phyloP scores from a whole-genome alignment of 2,888 invertebrate species.

The Cephus runcator region DNA sequence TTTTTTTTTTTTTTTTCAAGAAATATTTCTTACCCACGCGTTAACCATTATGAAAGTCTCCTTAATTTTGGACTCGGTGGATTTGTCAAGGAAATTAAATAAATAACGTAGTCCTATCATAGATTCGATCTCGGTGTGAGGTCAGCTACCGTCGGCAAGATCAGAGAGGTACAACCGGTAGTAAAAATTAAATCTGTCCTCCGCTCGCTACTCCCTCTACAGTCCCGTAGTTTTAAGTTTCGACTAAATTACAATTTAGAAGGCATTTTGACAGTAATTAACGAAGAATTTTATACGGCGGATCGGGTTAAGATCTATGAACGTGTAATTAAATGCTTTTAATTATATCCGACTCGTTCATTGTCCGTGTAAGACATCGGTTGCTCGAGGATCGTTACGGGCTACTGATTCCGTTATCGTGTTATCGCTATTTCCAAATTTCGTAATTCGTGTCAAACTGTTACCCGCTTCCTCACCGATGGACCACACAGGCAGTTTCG shows the following conservation, averaged over 20 bases:
- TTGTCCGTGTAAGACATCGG: conserved; percentile 4
- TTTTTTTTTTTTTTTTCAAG: not conserved
- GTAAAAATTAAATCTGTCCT: conserved; percentile 25
- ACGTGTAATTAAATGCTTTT: conserved; percentile 43
- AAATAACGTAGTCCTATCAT: conserved; percentile 13
- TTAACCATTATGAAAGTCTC: not conserved
- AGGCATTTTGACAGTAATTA: conserved; percentile 24
- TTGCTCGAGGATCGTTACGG: not conserved
- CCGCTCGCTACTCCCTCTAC: conserved; percentile 3
- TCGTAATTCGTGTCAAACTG: not conserved
- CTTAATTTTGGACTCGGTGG: not conserved
- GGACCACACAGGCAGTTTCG: not conserved
- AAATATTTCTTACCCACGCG: not conserved
- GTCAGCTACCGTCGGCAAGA: conserved; percentile 22
- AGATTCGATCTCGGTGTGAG: conserved; percentile 10
- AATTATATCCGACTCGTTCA: conserved; percentile 32
- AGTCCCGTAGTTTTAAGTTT: conserved; percentile 6
- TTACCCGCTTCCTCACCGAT: not conserved
- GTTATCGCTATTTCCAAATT: conserved; percentile 3
- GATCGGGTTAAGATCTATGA: conserved; percentile 36
- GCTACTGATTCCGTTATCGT: not conserved
- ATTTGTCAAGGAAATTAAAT: conserved; percentile 19
- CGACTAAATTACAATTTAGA: conserved; percentile 21
- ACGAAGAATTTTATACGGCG: conserved; percentile 42
- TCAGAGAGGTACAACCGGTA: conserved; percentile 16